Conservation (phyloP, 2,888 invertebrate genomes). For the Rhingia rostrata region DNA sequence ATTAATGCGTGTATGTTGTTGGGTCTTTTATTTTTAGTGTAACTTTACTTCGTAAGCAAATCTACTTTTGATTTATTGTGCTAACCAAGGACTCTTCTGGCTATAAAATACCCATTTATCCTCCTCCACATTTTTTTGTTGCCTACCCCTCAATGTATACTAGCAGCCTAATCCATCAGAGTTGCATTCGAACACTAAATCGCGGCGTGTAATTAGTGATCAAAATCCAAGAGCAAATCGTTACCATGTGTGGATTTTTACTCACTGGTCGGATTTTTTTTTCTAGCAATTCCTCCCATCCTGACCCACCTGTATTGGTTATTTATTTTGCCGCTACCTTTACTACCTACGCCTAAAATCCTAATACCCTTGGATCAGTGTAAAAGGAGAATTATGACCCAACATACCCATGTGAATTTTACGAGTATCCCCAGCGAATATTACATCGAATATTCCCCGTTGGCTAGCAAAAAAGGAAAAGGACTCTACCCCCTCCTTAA, state of each 20-base stretch:
- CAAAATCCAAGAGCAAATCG: slow-evolving; percentile 14
- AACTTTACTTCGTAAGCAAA: background rate
- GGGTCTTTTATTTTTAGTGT: too few species aligned
- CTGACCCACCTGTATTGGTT: slow-evolving; percentile 26
- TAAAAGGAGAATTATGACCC: slow-evolving; percentile 51
- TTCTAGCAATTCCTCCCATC: slow-evolving; percentile 34
- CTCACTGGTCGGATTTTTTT: background rate
- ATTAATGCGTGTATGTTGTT: too few species aligned
- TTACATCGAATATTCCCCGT: slow-evolving; percentile 55
- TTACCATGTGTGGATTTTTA: slow-evolving; percentile 26
- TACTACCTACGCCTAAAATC: slow-evolving; percentile 33
- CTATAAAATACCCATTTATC: background rate
- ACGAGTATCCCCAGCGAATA: slow-evolving; percentile 49
- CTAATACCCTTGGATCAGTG: slow-evolving; percentile 54
- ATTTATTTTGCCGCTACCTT: slow-evolving; percentile 43
- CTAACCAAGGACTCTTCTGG: background rate
- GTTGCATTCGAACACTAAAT: slow-evolving; percentile 5
- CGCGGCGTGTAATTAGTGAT: slow-evolving; percentile 42
- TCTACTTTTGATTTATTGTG: background rate
- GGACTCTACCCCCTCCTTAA: background rate
- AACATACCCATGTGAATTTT: slow-evolving; percentile 24
- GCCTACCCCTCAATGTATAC: background rate
- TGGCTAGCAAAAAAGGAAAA: slow-evolving; percentile 16
- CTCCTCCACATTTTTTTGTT: background rate
- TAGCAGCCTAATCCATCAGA: slow-evolving; percentile 19